A percentile compares a stretch with the other conserved stretches of the same genome.
phyloP scores from a whole-genome alignment of 1,140 invertebrate species.

The Hyles vespertilio region DNA sequence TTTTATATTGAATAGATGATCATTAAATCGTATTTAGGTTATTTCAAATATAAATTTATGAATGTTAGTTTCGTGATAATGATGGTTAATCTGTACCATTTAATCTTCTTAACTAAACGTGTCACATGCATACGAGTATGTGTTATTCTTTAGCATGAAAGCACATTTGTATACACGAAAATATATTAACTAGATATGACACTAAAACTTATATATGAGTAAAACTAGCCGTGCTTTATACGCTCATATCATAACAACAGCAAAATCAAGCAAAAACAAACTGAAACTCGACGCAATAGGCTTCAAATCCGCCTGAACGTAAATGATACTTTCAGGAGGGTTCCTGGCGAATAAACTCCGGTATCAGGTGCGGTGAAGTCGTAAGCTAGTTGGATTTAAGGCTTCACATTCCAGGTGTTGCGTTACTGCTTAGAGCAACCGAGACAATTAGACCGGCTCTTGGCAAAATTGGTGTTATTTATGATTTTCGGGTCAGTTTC shows the following conservation, averaged over 20 bases:
- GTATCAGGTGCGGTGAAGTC: constrained; percentile 26
- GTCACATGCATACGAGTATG: too few species aligned
- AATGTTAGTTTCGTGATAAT: too few species aligned
- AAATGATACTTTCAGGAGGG: neutral
- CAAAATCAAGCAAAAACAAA: neutral
- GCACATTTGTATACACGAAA: too few species aligned
- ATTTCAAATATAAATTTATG: too few species aligned
- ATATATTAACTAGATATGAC: too few species aligned
- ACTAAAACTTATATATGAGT: too few species aligned
- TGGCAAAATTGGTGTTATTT: constrained; percentile 19
- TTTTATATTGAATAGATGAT: too few species aligned
- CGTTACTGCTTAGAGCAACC: constrained; percentile 15
- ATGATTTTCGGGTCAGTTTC: constrained; percentile 11
- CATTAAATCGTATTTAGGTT: too few species aligned
- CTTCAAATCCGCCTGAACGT: constrained; percentile 6
- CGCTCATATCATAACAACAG: neutral
- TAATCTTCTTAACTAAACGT: too few species aligned
- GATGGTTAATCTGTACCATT: too few species aligned
- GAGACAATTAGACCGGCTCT: constrained; percentile 21
- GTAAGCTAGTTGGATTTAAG: constrained; percentile 27
- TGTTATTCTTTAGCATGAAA: too few species aligned
- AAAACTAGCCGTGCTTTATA: too few species aligned
- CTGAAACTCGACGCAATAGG: constrained; percentile 7
- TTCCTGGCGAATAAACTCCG: constrained; percentile 16
- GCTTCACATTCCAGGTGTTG: constrained; percentile 25